These are phyloP conservation scores for Cataglyphis rosenhaueri DNA, from an alignment of 2,888 invertebrate genomes.

Conservation along the genomic window DNA sequence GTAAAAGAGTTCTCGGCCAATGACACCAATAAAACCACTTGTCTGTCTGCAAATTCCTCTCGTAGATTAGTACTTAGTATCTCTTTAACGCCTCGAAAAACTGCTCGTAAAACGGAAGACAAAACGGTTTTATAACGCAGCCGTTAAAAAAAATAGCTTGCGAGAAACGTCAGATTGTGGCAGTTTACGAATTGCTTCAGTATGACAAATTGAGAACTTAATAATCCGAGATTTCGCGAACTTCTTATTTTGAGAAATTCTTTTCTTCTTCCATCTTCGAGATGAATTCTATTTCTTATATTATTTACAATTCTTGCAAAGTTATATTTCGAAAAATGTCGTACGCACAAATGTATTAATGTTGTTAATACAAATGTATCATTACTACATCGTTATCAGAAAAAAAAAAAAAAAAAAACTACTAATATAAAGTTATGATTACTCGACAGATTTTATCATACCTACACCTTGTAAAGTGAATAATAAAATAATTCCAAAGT, in stretches of 20 bases:
- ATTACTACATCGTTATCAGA: background rate
- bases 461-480: background rate
- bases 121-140: constrained; percentile 64
- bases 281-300: background rate
- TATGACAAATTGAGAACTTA: constrained; percentile 71
- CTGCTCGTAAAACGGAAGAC: constrained; percentile 66
- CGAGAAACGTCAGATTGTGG: constrained; percentile 59
- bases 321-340: constrained; percentile 60
- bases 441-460: background rate
- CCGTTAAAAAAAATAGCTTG: constrained; percentile 71
- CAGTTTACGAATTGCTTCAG: constrained; percentile 71
- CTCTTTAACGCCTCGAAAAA: constrained; percentile 54
- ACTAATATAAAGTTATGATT: constrained; percentile 3
- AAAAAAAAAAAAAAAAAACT: background rate
- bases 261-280: background rate
- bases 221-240: constrained; percentile 53
- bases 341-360: constrained; percentile 33
- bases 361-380: constrained; percentile 69
- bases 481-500: constrained; percentile 18
- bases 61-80: constrained; percentile 65
- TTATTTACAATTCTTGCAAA: background rate
- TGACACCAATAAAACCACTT: constrained; percentile 10
- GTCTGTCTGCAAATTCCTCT: constrained; percentile 61
- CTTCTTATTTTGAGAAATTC: background rate
- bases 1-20: constrained; percentile 32